Conservation (phyloP, 1,140 invertebrate genomes). For the Trachymyrmex cornetzi region DNA sequence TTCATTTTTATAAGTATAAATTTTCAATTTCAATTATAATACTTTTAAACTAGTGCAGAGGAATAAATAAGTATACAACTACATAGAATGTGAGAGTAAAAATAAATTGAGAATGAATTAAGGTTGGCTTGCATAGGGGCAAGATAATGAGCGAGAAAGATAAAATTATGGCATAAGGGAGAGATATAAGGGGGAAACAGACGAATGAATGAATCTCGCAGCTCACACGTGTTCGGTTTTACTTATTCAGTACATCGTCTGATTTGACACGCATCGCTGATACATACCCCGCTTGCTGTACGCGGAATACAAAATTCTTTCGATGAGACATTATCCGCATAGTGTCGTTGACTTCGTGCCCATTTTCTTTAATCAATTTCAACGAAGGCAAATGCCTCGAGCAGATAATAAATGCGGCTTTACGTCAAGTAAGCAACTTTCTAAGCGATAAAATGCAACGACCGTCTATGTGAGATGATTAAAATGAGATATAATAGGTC, state of each 20-base stretch:
- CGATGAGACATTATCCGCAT: slow-evolving; percentile 24
- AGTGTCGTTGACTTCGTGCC: not conserved
- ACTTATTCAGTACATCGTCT: slow-evolving; percentile 69
- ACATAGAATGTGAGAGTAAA: not conserved
- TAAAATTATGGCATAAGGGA: slow-evolving; percentile 41
- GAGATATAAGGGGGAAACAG: slow-evolving; percentile 25
- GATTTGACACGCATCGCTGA: slow-evolving; percentile 70
- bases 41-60: not conserved
- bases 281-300: slow-evolving; percentile 46
- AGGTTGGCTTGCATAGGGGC: slow-evolving; percentile 31
- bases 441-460: slow-evolving; percentile 19
- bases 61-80: not conserved
- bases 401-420: not conserved
- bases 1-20: no score
- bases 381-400: slow-evolving; percentile 1
- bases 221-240: slow-evolving; percentile 72
- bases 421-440: slow-evolving; percentile 16
- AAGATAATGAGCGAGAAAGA: slow-evolving; percentile 69
- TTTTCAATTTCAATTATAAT: no score
- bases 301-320: slow-evolving; percentile 44
- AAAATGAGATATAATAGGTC: not conserved
- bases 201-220: slow-evolving; percentile 78
- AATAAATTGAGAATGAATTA: slow-evolving; percentile 16
- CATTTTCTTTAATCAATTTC: slow-evolving; percentile 35
- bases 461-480: not conserved